Evolutionary conservation across 1,140 invertebrate species (phyloP), one percentile per base, ranked within the genome.

Genomic region (Calycopis cecrops): DNA sequence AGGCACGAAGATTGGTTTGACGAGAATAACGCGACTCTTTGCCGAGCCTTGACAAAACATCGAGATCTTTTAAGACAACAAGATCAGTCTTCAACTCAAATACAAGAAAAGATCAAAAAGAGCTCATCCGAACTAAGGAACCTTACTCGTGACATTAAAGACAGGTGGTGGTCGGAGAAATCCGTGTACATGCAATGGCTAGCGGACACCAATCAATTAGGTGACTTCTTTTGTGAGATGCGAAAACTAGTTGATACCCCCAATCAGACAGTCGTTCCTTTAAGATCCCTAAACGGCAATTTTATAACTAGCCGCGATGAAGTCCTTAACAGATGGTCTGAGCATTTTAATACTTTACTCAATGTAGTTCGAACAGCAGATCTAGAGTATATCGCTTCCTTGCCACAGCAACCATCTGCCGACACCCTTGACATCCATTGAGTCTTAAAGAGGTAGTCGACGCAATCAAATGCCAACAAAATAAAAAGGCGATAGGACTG

Each of bases 151-250:
- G 21, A 55, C 9, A 18, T 49, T 11, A 69, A 64, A 58, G 61
- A 64, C 10, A 62, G 56, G 18, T 66, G 64, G 59, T 68, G 69
- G 65, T 40, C 21, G 33, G 55, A 64, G 2, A 66, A 63, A 47
- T 54, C 59, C 16, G 6, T 34, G 1, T 48, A 60, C 11, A 62
- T 67, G 9, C 55, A 67, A 47, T 56, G 50, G 63, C 57, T 71
- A 4, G 38, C 55, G 21, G 62, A 69, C 47, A 62, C 60, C 3
- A 62, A 65, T 48, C 63, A 71, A 51, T 60, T 66, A n/a, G 60
- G 66, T 1, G 52, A n/a, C n/a, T n/a, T 53, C 34, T 67, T 58
- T 34, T 14, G 11, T 10, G 63, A 69, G 16, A 35, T 63, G 0
- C 40, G 55, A 4, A 62, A 55, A 14, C 48, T 67, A 11, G 37